Evolutionary conservation across 1,140 invertebrate genomes (phyloP), one percentile per base, ranked within the genome.

Genomic region (Drosophila rhopaloa): DNA sequence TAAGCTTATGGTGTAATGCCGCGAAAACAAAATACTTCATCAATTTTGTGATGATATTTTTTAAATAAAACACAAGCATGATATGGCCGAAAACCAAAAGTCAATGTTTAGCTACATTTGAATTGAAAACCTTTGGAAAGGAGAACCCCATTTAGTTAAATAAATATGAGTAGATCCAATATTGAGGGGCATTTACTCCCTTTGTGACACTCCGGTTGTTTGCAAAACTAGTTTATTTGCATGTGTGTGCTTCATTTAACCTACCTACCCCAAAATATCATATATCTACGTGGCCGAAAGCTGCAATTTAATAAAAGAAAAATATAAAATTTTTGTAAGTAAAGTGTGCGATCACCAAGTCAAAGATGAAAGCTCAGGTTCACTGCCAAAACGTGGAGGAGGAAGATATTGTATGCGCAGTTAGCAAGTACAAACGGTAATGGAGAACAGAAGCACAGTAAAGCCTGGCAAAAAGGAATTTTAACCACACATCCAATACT

Each of bases 371-470:
- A 91, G 90, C 90, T 91, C 90, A 91, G 90, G 90, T 90, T 91
- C 90, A 91, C 90, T 91, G 90, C 90, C 90, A 91, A 91, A 91
- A 79, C 80, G 82, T 83, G 85, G 82, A 90, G 85, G 73, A 83
- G 59, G 86, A 90, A 75, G 80, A 71, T 68, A 41, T 51, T 55
- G 63, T 58, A 50, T 53, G 73, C 73, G 53, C 72, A 76, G 73
- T 76, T 40, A 70, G 66, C 67, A 76, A 76, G 54, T 76, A 76
- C 41, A 66, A 76, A 54, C 37, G 14, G 16, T 4, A 24, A 51
- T 44, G 27, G 38, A 40, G 27, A 43, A 75, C 35, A 65, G 44
- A 55, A 37, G 24, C 14, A 74, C 51, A 75, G 50, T 66, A 50
- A 57, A 58, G 40, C 65, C 67, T 70, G 67, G 43, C 43, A 57